Base-by-base conservation (phyloP, 2,888 invertebrate genomes). In the Lasioglossum calceatum region DNA sequence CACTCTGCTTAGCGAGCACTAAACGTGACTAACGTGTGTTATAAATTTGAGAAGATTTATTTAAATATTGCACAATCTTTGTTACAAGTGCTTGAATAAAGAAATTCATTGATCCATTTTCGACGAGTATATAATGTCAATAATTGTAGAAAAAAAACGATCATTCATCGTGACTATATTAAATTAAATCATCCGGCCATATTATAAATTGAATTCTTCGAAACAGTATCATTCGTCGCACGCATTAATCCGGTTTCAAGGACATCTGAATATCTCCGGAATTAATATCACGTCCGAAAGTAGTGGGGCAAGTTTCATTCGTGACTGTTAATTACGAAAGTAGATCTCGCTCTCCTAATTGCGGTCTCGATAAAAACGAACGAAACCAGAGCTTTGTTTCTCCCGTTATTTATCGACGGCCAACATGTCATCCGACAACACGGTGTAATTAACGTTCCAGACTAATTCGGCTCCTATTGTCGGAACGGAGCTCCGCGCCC, bases 371-470 rank as follows among this genome's bases (percentile, higher is more conserved):
- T 76, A 70, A 77, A 81, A 77, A 27, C 44, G 72, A 67, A 44
- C 32, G 73, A 73, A 76, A 73, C 42, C 79, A 23, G 23, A 47
- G 54, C 39, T 54, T 71, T 71, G 86, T 54, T 76, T 87, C 74
- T 85, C 89, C 79, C 54, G 79, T 90, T 81, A 86, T 86, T 81
- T 81, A 82, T 84, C 82, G 87, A 85, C 73, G 83, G 79, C 74
- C 50, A 81, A 79, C 87, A 86, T 90, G 90, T 86, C 84, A 83
- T 88, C 89, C 81, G 77, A 71, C 82, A 89, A 87, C 86, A 85
- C 79, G 77, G 84, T 87, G 90, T 92, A 93, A 93, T 93, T 93
- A 93, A 93, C 88, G 88, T 88, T 77, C 84, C 85, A 85, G 85
- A 90, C 86, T 86, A 87, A 87, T 90, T 90, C 86, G 83, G 61